Conservation (phyloP, 1,140 invertebrate genomes). For the Cyclina sinensis region DNA sequence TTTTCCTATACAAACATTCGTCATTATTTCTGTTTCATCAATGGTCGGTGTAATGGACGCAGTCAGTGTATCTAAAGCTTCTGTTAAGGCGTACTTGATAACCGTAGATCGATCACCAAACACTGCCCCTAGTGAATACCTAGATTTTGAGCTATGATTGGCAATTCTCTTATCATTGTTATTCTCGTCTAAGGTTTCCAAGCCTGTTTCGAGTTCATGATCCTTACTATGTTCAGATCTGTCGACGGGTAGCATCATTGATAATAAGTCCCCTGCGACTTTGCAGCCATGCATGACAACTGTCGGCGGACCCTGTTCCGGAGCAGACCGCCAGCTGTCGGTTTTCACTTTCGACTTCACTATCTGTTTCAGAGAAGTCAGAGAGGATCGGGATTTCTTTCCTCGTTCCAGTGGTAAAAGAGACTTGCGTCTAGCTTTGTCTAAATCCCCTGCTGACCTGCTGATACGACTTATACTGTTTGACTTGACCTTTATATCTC, state of each 20-base stretch:
- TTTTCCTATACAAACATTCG: background rate
- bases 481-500: background rate
- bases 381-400: background rate
- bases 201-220: background rate
- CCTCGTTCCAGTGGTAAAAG: slow-evolving; percentile 11
- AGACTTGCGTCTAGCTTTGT: background rate
- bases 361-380: background rate
- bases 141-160: background rate
- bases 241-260: background rate
- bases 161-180: background rate
- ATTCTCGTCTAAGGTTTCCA: background rate
- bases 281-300: slow-evolving; percentile 6
- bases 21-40: background rate
- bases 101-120: slow-evolving; percentile 13
- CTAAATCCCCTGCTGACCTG: slow-evolving; percentile 4
- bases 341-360: background rate
- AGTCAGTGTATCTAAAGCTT: background rate
- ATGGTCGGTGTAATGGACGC: background rate
- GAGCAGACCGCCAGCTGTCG: background rate
- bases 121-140: slow-evolving; percentile 9
- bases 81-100: slow-evolving; percentile 32
- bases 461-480: background rate
- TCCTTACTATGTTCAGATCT: background rate
- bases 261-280: background rate
- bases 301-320: background rate